Conservation (phyloP, 2,797 vertebrate species). For the Cephalopachus bancanus region DNA sequence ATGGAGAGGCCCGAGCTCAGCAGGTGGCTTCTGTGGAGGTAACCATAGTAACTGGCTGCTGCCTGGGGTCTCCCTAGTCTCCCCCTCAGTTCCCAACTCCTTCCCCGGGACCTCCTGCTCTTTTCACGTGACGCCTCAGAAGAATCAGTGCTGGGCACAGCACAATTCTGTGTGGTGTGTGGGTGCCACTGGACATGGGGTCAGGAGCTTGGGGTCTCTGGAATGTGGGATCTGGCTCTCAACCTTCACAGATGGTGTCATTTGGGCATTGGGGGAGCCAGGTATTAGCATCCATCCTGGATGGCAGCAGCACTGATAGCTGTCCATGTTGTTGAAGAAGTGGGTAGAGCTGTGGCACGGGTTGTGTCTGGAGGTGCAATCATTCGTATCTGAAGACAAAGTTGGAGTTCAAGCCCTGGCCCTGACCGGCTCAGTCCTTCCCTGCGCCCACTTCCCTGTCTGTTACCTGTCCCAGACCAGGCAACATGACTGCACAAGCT, state of each 20-base stretch:
- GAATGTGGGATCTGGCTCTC: neutral
- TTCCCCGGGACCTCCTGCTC: neutral
- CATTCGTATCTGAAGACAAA: constrained; percentile 77
- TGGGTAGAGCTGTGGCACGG: constrained; percentile 50
- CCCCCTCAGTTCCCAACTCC: neutral
- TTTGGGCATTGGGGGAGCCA: neutral
- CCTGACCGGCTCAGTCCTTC: neutral
- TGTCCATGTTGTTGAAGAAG: neutral
- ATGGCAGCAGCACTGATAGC: constrained; percentile 55
- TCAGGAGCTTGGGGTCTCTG: neutral
- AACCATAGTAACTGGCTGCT: neutral
- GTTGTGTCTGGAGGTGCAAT: neutral
- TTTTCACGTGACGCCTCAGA: neutral
- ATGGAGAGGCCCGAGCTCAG: neutral
- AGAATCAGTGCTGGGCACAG: neutral
- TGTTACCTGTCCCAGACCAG: neutral
- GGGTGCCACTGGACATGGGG: neutral
- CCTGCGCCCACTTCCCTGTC: neutral
- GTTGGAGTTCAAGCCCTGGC: neutral
- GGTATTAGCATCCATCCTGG: constrained; percentile 50
- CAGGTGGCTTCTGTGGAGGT: too few species aligned
- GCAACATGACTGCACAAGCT: accelerated
- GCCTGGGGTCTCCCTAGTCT: neutral
- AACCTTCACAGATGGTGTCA: constrained; percentile 68
- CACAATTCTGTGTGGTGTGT: neutral